Evolutionary conservation across 2,113 vertebrate genomes (phyloP).

Genomic region (Phalacrocorax brasilianus): DNA sequence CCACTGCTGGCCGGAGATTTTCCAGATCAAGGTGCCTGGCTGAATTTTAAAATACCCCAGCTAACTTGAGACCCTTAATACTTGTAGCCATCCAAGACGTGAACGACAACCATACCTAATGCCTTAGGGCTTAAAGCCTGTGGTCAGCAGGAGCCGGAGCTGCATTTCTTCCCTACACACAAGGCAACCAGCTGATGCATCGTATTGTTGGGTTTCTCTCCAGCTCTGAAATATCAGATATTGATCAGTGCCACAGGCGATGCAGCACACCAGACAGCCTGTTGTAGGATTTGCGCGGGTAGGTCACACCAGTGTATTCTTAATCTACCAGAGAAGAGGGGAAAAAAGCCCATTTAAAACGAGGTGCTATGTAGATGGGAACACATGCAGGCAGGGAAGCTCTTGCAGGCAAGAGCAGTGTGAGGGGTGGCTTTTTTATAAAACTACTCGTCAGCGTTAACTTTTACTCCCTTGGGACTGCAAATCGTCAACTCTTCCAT

Average conservation of each 20-base stretch:
- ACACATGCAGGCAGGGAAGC: not conserved
- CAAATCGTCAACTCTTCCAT: not conserved
- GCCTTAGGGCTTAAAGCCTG: not conserved
- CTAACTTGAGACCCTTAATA: not conserved
- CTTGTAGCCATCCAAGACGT: not conserved
- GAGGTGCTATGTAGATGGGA: not conserved
- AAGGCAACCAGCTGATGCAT: not conserved
- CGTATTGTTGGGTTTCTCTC: not conserved
- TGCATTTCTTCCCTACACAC: not conserved
- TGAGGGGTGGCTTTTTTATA: too few relatives aligned
- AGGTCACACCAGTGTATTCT: not conserved
- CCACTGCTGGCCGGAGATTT: not conserved
- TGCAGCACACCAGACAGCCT: not conserved
- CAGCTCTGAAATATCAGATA: not conserved
- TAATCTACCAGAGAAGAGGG: not conserved
- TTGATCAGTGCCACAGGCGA: slow-evolving; percentile 12
- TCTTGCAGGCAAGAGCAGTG: not conserved
- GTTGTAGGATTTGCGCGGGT: not conserved
- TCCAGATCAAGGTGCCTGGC: not conserved
- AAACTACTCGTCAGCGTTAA: not conserved
- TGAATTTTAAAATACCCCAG: not conserved
- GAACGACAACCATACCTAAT: not conserved
- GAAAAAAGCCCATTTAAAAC: not conserved
- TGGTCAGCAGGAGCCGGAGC: not conserved
- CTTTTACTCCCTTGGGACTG: not conserved